Evolutionary conservation across 2,113 vertebrate genomes (phyloP).

Genomic region (Myanophis thanlyinensis): DNA sequence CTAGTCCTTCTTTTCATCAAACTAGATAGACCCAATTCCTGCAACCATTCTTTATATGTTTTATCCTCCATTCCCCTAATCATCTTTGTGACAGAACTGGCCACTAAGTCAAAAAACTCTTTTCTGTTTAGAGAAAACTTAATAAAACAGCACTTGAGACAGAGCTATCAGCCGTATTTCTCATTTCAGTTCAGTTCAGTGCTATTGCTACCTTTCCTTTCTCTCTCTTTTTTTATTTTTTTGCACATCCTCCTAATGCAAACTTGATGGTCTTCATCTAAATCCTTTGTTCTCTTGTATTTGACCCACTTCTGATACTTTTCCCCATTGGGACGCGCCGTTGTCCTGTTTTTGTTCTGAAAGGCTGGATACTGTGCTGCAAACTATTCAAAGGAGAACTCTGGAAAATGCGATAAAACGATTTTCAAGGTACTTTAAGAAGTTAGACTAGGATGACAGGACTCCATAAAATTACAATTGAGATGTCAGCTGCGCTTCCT

Average conservation of each 20-base stretch:
- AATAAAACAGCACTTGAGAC: too few species aligned
- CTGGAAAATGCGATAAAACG: background rate
- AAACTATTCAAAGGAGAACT: background rate
- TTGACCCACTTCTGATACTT: background rate
- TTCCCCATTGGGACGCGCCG: background rate
- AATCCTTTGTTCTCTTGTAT: background rate
- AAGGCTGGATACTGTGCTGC: background rate
- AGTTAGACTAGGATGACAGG: background rate
- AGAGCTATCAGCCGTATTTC: background rate
- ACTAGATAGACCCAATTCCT: too few species aligned
- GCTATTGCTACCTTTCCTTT: background rate
- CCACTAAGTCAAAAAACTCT: background rate
- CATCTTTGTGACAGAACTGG: background rate
- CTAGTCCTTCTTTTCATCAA: too few species aligned
- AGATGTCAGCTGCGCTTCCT: background rate
- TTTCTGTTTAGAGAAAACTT: background rate
- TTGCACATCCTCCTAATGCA: background rate
- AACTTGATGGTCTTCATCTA: background rate
- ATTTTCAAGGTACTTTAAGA: background rate
- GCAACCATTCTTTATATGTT: too few species aligned
- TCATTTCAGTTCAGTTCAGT: background rate
- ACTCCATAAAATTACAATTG: background rate
- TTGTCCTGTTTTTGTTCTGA: background rate
- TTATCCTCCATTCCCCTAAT: too few species aligned
- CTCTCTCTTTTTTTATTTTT: background rate